Percentiles rank a stretch among this genome's conserved stretches.
Evolutionary conservation across 1,140 invertebrate species (phyloP).

Genomic region (Parasteatoda tepidariorum): DNA sequence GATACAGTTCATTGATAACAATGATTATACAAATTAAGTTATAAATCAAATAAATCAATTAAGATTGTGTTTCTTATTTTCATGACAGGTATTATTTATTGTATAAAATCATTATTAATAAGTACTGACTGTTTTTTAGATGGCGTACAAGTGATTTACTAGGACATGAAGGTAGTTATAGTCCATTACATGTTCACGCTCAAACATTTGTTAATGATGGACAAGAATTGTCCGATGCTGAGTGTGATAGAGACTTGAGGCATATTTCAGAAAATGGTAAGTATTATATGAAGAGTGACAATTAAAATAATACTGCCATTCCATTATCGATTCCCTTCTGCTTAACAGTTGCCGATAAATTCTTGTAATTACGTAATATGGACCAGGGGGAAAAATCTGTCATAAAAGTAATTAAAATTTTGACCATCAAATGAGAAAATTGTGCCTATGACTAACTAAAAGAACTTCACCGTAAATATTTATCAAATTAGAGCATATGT

Average conservation of each 20-base stretch:
- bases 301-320: background rate
- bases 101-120: background rate
- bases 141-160: conserved; percentile 41
- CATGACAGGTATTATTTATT: background rate
- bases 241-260: conserved; percentile 55
- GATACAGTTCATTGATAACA: background rate
- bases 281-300: background rate
- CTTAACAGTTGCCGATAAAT: no score
- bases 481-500: no score
- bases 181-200: conserved; percentile 48
- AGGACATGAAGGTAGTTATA: conserved; percentile 44
- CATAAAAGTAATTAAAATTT: background rate
- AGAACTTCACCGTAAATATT: no score
- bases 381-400: background rate
- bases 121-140: background rate
- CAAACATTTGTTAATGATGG: conserved; percentile 56
- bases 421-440: no score
- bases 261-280: conserved; percentile 53
- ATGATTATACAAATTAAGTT: background rate
- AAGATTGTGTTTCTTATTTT: background rate
- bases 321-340: background rate
- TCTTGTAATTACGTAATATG: no score
- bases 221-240: conserved; percentile 55
- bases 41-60: no score
- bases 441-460: no score